phyloP scores from a whole-genome alignment of 2,888 invertebrate genomes.

The Temnothorax unifasciatus region DNA sequence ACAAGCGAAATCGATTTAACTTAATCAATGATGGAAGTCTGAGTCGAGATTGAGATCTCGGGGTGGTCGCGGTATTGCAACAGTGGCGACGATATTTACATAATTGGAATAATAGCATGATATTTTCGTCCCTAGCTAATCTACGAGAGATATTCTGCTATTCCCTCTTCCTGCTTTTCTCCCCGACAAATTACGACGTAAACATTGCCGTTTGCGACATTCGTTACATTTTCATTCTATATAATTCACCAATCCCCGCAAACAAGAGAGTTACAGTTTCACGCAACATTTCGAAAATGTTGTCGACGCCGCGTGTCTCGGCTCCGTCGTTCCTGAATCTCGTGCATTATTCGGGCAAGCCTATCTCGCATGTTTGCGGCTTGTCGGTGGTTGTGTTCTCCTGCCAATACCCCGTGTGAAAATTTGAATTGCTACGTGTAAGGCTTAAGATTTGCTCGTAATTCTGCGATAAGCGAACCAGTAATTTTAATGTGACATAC shows the following conservation, averaged over 20 bases:
- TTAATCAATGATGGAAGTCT: slow-evolving; percentile 57
- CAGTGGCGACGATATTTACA: slow-evolving; percentile 62
- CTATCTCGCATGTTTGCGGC: slow-evolving; percentile 43
- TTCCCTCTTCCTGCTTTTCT: slow-evolving; percentile 5
- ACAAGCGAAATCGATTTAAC: slow-evolving; percentile 25
- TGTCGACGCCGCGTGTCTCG: slow-evolving; percentile 9
- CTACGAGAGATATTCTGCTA: slow-evolving; percentile 25
- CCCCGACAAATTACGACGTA: slow-evolving; percentile 17
- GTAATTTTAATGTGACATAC: not conserved
- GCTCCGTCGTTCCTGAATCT: not conserved
- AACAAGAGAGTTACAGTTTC: slow-evolving; percentile 10
- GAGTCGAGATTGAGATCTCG: not conserved
- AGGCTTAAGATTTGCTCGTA: slow-evolving; percentile 26
- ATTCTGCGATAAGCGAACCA: not conserved
- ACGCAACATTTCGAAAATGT: slow-evolving; percentile 46
- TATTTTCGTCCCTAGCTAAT: slow-evolving; percentile 60
- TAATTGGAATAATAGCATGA: slow-evolving; percentile 66
- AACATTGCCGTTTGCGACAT: slow-evolving; percentile 29
- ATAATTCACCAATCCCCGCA: slow-evolving; percentile 40
- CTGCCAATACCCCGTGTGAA: slow-evolving; percentile 40
- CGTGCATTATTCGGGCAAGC: slow-evolving; percentile 32
- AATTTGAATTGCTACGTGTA: slow-evolving; percentile 25
- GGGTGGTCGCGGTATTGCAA: not conserved
- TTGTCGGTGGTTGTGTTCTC: slow-evolving; percentile 25
- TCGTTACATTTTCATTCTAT: slow-evolving; percentile 4